A percentile compares a stretch with the other conserved stretches of the same genome.
These are phyloP conservation scores for Ceratina australensis DNA, from an alignment of 1,140 invertebrate species.

Conservation along the genomic window DNA sequence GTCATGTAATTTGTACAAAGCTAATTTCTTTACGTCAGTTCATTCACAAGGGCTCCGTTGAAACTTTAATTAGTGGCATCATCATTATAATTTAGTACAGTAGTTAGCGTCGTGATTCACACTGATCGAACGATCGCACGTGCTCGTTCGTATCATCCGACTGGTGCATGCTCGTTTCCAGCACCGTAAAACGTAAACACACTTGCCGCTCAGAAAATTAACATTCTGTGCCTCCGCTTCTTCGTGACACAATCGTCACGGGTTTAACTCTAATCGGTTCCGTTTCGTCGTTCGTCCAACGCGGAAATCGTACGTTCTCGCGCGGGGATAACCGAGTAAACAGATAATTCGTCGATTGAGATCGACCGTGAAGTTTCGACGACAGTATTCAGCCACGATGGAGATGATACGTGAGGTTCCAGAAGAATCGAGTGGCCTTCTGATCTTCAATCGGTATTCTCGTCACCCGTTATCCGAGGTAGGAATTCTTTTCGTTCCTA, in stretches of 20 bases:
- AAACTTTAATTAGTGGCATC: no score
- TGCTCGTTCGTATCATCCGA: background rate
- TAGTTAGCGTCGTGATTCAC: background rate
- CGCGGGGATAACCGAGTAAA: no score
- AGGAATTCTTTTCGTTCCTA: conserved; percentile 15
- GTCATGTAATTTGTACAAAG: no score
- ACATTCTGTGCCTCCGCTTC: conserved; percentile 15
- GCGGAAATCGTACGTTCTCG: background rate
- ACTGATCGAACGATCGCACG: background rate
- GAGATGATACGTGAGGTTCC: no score
- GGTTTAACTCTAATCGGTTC: background rate
- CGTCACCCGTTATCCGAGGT: conserved; percentile 13
- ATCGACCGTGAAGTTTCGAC: no score
- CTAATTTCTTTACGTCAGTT: no score
- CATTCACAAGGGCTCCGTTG: no score
- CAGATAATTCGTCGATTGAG: no score
- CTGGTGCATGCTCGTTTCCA: background rate
- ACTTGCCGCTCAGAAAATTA: conserved; percentile 10
- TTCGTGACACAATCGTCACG: background rate
- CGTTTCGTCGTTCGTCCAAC: background rate
- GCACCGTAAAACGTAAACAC: conserved; percentile 26
- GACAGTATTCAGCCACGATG: background rate
- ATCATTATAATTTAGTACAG: background rate
- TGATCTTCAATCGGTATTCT: background rate
- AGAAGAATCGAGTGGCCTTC: conserved; percentile 12